Evolutionary conservation across 2,113 vertebrate species (phyloP).

Genomic region (Boulengeromyrus knoepffleri): DNA sequence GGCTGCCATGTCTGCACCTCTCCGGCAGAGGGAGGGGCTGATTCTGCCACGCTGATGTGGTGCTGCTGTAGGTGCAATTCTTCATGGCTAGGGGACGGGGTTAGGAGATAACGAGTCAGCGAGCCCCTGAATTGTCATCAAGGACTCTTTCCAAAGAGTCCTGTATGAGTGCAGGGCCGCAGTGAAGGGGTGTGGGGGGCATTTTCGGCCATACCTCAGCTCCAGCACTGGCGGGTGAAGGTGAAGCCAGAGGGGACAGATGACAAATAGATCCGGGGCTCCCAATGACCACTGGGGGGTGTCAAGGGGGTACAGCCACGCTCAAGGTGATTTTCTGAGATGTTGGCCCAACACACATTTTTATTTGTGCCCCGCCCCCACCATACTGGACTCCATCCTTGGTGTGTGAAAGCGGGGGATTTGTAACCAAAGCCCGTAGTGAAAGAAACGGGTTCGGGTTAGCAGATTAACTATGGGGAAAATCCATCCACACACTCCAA

Average conservation of each 20-base stretch:
- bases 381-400: not conserved
- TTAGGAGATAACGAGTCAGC: conserved; percentile 59
- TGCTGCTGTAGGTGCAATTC: conserved; percentile 49
- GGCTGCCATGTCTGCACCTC: not conserved
- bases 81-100: conserved; percentile 19
- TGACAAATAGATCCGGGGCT: conserved; percentile 7
- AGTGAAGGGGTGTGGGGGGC: not conserved
- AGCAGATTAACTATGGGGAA: conserved; percentile 37
- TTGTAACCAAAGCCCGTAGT: conserved; percentile 51
- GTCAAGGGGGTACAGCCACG: not conserved
- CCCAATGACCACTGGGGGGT: not conserved
- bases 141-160: conserved; percentile 65
- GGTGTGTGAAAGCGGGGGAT: conserved; percentile 32
- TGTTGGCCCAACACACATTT: too few relatives aligned
- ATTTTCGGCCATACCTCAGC: not conserved
- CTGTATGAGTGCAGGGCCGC: conserved; percentile 47
- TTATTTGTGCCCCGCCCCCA: not conserved
- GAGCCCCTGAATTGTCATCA: conserved; percentile 63
- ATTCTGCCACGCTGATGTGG: conserved; percentile 42
- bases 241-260: not conserved
- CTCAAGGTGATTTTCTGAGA: not conserved
- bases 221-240: not conserved
- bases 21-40: conserved; percentile 20
- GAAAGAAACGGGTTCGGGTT: conserved; percentile 35
- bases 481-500: conserved; percentile 61